Evolutionary conservation across 2,113 vertebrate species (phyloP).

Genomic region (Misgurnus anguillicaudatus): DNA sequence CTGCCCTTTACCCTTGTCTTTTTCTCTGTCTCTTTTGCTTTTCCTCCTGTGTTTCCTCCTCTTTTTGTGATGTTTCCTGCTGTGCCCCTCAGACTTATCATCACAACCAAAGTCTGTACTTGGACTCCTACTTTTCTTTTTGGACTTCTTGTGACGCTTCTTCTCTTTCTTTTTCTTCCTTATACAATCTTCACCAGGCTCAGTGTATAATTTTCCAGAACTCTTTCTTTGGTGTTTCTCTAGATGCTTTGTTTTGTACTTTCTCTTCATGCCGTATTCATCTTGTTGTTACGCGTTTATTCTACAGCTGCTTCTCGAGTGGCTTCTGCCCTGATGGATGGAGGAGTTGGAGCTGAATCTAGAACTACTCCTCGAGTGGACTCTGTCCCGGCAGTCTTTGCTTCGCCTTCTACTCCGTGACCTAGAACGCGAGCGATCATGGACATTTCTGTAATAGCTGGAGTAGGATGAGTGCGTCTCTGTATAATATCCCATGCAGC

Average conservation of each 20-base stretch:
- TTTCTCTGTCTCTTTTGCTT: slow-evolving; percentile 73
- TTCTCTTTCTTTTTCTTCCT: slow-evolving; percentile 70
- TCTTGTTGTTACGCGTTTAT: slow-evolving; percentile 73
- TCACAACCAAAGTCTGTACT: slow-evolving; percentile 83
- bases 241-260: slow-evolving; percentile 89
- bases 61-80: slow-evolving; percentile 79
- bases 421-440: background rate
- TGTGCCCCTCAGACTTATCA: slow-evolving; percentile 70
- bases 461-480: slow-evolving; percentile 72
- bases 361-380: slow-evolving; percentile 77
- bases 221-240: slow-evolving; percentile 66
- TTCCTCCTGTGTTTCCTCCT: slow-evolving; percentile 92
- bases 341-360: slow-evolving; percentile 76
- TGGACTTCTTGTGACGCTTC: slow-evolving; percentile 72
- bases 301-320: slow-evolving; percentile 74
- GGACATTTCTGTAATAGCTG: slow-evolving; percentile 62
- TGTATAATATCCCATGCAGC: slow-evolving; percentile 70
- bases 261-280: slow-evolving; percentile 88
- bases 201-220: slow-evolving; percentile 12
- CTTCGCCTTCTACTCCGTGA: slow-evolving; percentile 67
- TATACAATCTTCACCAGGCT: slow-evolving; percentile 44
- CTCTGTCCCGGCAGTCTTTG: slow-evolving; percentile 69
- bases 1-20: too few species aligned
- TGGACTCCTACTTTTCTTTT: slow-evolving; percentile 76
- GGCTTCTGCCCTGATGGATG: background rate